phyloP scores from a whole-genome alignment of 2,797 vertebrate species.

The Lepus townsendii region DNA sequence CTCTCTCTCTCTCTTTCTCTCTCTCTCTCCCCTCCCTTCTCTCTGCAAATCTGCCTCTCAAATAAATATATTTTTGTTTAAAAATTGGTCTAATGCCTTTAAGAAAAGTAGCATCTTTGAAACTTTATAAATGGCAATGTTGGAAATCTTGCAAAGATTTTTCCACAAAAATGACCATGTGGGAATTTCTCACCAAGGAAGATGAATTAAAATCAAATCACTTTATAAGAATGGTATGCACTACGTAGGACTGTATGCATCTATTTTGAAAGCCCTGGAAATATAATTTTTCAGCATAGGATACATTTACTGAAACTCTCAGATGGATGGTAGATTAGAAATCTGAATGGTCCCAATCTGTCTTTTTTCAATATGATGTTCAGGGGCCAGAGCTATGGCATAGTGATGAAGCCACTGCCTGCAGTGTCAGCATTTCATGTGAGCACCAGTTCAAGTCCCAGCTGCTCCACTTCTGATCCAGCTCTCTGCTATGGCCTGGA shows the following conservation, averaged over 20 bases:
- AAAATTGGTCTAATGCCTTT: background rate
- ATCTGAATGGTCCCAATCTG: slow-evolving; percentile 20
- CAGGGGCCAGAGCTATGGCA: too few species aligned
- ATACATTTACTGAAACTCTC: background rate
- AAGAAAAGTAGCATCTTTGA: background rate
- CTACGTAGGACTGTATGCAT: background rate
- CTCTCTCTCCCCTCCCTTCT: too few species aligned
- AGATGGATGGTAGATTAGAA: background rate
- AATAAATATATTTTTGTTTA: too few species aligned
- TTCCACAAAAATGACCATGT: background rate
- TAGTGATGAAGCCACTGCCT: too few species aligned
- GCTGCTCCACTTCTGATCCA: too few species aligned
- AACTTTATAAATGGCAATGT: background rate
- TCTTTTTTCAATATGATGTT: too few species aligned
- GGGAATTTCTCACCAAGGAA: background rate
- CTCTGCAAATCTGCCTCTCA: too few species aligned
- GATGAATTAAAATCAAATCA: slow-evolving; percentile 12
- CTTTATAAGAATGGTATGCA: background rate
- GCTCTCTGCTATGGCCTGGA: too few species aligned
- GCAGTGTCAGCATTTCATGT: too few species aligned
- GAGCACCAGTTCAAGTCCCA: too few species aligned
- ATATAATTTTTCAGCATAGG: background rate
- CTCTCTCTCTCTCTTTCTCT: too few species aligned
- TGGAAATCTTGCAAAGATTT: background rate
- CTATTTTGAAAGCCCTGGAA: background rate